Evolutionary conservation across 2,797 vertebrate species (phyloP), one percentile per base, ranked within the genome.

Genomic region (Melanotaenia parkinsoni): DNA sequence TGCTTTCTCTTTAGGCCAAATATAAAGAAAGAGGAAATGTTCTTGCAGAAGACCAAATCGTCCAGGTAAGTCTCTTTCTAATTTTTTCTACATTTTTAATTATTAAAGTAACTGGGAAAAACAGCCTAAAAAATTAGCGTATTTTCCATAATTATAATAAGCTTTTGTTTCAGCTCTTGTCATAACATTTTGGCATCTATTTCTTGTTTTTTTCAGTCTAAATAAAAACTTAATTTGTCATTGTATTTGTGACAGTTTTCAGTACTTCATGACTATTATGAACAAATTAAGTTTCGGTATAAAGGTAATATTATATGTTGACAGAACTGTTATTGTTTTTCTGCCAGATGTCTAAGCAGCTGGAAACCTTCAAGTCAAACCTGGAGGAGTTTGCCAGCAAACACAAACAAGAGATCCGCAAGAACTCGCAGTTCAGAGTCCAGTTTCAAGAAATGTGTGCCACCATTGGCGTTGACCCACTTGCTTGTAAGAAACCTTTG

Each of bases 371-470:
- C 79, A 97, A 97, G 88, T 96, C 95, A 12, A 95, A 99, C 92
- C 86, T 99, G 71, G 96, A 99, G 81, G 96, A 97, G 81, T 99
- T 99, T 88, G 98, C 98, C 88, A 98, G 97, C 95, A 99, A 99
- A 47, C 98, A 99, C 87, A 99, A 99, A 86, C 97, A 99, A 74
- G 98, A 99, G 89, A 99, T 99, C 79, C 93, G 97, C 4, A 98
- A 96, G 73, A 99, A 82, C 82, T 86, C 97, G 0, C 95, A 96
- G 72, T 99, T 99, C 88, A 94, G 97, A 2, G 96, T 99, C 58
- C 98, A 99, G 94, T 99, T 99, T 88, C 98, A 99, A 89, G 97
- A 99, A 61, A 99, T 99, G 98, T 99, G 98, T 28, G 97, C 97
- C 8, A 97, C 97, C 3, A 99, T 99, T 0, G 98, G 98, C 3